Base-by-base conservation (phyloP, 2,888 invertebrate species). In the Zootermopsis nevadensis region DNA sequence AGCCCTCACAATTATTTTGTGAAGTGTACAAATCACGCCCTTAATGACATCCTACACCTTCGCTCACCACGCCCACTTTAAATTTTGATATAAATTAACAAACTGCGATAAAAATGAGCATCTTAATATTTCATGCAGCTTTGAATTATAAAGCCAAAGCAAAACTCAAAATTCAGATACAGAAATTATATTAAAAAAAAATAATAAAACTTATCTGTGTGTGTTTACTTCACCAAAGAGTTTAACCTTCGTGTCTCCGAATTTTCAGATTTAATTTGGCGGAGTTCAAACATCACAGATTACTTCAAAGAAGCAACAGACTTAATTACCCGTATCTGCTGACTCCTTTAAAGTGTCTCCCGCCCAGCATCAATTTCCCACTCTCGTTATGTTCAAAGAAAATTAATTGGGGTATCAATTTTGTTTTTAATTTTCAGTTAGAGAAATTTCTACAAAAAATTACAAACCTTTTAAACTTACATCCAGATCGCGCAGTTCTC, bases 351-450 rank as follows among this genome's bases (percentile, higher is more conserved):
- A 8, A 69, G 6, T 4, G 6, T 69, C 69, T 2, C 31, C 69
- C 31, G 33, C 30, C 22, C 33, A 8, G 27, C 48, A 48, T 48
- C n/a, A 60, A 60, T n/a, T 60, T 60, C 60, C 60, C 60, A 60
- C 60, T 60, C 60, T 60, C 60, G n/a, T 60, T 60, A 60, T n/a
- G 60, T 27, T 74, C 74, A 74, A 74, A 74, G 35, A 38, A 74
- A 74, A 74, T 74, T 74, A 74, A 74, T 74, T 74, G 10, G 33
- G 35, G 33, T 74, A 22, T n/a, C 24, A 33, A 33, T 74, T 74
- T 42, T 74, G 6, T 74, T 30, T 74, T n/a, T 60, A 60, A 60
- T 27, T 60, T 60, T n/a, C 38, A 38, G 27, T 69, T 69, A 69
- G 7, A 69, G 33, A 69, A 69, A 33, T 69, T 69, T 69, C 33